These are phyloP conservation scores for Centrocercus urophasianus DNA, from an alignment of 2,113 vertebrate species.

Conservation along the genomic window DNA sequence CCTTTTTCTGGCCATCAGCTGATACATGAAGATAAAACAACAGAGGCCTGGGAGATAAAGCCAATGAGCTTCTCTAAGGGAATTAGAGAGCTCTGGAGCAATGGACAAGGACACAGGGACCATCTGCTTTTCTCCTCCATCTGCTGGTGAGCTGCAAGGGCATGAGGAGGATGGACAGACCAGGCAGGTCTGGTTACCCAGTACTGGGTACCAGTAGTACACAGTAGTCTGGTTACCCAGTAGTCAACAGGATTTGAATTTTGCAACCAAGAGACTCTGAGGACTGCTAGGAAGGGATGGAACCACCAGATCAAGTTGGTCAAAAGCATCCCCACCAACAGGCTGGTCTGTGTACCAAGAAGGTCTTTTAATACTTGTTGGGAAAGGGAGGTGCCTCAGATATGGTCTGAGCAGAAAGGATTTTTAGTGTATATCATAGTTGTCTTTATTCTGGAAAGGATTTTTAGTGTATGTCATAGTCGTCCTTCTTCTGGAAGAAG, in stretches of 20 bases:
- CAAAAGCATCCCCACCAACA: neutral
- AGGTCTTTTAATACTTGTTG: accelerated
- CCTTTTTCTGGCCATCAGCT: neutral
- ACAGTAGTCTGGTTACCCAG: no score
- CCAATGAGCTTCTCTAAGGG: neutral
- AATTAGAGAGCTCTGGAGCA: neutral
- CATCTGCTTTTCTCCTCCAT: neutral
- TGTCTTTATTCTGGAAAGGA: neutral
- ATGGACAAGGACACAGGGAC: neutral
- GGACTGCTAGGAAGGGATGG: neutral
- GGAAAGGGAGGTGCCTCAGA: neutral
- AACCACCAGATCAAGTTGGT: neutral
- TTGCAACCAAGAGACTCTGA: neutral
- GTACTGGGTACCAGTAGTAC: no score
- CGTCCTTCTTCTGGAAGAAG: neutral
- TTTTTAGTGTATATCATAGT: neutral
- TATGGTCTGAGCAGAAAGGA: neutral
- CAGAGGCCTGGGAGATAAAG: neutral
- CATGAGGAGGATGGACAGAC: neutral
- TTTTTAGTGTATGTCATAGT: neutral
- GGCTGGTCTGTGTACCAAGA: neutral
- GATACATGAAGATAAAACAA: neutral
- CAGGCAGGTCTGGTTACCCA: neutral
- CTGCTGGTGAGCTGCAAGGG: neutral
- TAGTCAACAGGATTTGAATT: neutral